Evolutionary conservation across 30 jellyfish, hydroid and myxozoan species (phyloP), one percentile per base, ranked within the genome.

Genomic region (Cassiopea andromeda): DNA sequence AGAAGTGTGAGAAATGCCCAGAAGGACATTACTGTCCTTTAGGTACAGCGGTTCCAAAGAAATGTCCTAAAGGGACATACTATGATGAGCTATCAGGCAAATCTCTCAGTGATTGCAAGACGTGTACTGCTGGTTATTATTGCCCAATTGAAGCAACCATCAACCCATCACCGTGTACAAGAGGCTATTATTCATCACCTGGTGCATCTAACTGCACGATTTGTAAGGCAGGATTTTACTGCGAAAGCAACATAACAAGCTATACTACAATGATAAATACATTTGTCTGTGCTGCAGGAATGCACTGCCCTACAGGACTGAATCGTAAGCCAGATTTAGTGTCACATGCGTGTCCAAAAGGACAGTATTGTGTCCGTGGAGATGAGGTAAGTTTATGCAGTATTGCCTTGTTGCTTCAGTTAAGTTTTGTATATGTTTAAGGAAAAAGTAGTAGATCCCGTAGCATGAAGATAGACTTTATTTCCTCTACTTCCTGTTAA

Each of bases 21-120:
- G 96, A 84, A 80, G 99, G 99, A 1, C 93, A 95, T 69, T 95
- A 95, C 70, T 95, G 99, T 60, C 99, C 99, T 47, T 93, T 91
- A 83, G 99, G 99, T 8, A 90, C 99, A 44, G 86, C 99, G n/a
- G 88, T 89, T 9, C 99, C 99, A 2, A 88, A 75, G 44, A 86
- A 97, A 44, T 95, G 99, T 72, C 98, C 99, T 27, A 88, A 91
- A 75, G 99, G 99, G 57, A 80, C 70, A 50, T 95, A 90, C 84
- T 73, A 96, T 76, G 85, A 87, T 76, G 84, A 70, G 44, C 68
- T 81, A 57, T 89, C 93, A 7, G 98, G 97, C 68, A 91, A 94
- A 81, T 89, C 97, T 1, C 75, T 90, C 17, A 94, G 97, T 17
- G 97, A 94, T 71, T 95, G 99, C 83, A 74, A 78, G 38, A 86